phyloP scores from a whole-genome alignment of 2,888 invertebrate species.

The Scaptomyza tumidula region DNA sequence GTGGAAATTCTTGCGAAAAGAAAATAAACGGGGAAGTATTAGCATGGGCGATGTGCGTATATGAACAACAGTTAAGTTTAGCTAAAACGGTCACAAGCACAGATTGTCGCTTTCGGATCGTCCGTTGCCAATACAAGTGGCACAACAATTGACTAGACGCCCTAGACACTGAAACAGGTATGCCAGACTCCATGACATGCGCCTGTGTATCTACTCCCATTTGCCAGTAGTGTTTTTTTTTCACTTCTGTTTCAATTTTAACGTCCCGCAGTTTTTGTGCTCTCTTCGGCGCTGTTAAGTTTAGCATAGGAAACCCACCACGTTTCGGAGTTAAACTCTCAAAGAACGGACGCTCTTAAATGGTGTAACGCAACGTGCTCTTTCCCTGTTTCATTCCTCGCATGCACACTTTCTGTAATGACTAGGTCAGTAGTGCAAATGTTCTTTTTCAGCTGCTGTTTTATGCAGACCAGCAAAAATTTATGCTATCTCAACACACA shows the following conservation, averaged over 20 bases:
- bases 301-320: constrained; percentile 59
- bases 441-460: constrained; percentile 42
- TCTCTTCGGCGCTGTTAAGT: constrained; percentile 66
- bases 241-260: constrained; percentile 41
- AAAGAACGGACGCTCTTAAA: constrained; percentile 51
- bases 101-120: constrained; percentile 44
- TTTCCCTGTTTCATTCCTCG: not conserved
- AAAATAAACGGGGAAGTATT: not conserved
- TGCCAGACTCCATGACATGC: constrained; percentile 50
- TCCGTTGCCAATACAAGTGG: constrained; percentile 40
- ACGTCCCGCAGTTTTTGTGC: constrained; percentile 10
- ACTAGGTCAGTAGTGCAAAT: constrained; percentile 81
- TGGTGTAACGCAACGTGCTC: not conserved
- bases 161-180: constrained; percentile 47
- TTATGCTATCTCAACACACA: constrained; percentile 52
- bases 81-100: constrained; percentile 50
- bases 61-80: constrained; percentile 69
- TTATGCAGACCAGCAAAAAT: constrained; percentile 51
- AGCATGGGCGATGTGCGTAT: not conserved
- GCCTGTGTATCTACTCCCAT: constrained; percentile 14
- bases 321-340: constrained; percentile 74
- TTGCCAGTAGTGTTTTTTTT: constrained; percentile 7
- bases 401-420: constrained; percentile 34
- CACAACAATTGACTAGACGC: constrained; percentile 40
- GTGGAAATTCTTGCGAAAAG: not conserved